Conservation (phyloP, 2,888 invertebrate genomes). For the Macrosiphum euphorbiae region DNA sequence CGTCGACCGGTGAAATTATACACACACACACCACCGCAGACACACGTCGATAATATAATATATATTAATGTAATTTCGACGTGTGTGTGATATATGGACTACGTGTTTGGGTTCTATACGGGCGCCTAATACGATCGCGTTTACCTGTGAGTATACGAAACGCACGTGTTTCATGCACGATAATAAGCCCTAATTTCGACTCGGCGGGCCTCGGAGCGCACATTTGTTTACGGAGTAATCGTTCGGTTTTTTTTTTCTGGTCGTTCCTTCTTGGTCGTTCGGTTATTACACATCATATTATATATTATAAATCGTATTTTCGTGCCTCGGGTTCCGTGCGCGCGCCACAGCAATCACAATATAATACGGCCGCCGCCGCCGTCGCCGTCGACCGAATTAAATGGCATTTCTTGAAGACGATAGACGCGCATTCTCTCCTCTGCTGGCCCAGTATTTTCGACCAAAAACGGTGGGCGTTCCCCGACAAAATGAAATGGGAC, state of each 20-base stretch:
- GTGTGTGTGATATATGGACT: constrained; percentile 57
- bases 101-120: constrained; percentile 31
- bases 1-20: constrained; percentile 28
- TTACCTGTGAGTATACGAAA: neutral
- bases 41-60: constrained; percentile 42
- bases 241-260: neutral
- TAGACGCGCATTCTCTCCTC: neutral
- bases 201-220: constrained; percentile 39
- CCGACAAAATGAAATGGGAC: constrained; percentile 62
- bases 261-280: neutral
- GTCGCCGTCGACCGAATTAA: constrained; percentile 43
- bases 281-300: constrained; percentile 14
- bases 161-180: neutral
- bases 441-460: constrained; percentile 39
- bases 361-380: neutral
- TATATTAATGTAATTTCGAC: constrained; percentile 23
- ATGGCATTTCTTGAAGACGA: constrained; percentile 56
- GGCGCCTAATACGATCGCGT: constrained; percentile 23
- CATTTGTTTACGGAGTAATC: constrained; percentile 58
- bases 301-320: constrained; percentile 12
- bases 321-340: constrained; percentile 49
- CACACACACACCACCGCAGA: neutral
- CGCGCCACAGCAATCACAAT: constrained; percentile 57
- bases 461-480: constrained; percentile 64
- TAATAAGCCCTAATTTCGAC: constrained; percentile 60